A percentile compares a stretch with the other conserved stretches of the same genome.
Evolutionary conservation across 1,140 invertebrate species (phyloP).

Genomic region (Himalopsyche phryganea): DNA sequence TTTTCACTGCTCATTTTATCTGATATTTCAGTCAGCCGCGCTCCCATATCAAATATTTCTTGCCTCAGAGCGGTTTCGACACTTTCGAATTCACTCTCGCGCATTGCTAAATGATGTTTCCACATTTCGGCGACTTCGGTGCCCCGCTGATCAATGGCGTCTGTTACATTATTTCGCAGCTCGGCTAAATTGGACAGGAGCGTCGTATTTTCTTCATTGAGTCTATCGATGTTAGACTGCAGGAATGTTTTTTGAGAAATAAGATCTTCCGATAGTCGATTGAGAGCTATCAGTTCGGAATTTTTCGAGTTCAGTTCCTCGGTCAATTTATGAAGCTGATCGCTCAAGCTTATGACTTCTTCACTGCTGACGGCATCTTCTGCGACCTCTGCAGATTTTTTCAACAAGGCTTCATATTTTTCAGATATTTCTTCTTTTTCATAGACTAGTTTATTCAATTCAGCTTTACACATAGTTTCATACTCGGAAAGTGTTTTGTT

Average conservation of each 20-base stretch:
- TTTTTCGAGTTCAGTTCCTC: slow-evolving; percentile 30
- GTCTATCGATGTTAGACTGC: slow-evolving; percentile 32
- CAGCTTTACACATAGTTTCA: slow-evolving; percentile 18
- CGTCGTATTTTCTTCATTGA: slow-evolving; percentile 47
- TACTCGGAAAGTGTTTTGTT: slow-evolving; percentile 12
- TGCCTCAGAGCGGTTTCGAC: slow-evolving; percentile 49
- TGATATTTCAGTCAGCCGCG: slow-evolving; percentile 42
- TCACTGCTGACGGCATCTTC: slow-evolving; percentile 6
- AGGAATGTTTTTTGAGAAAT: slow-evolving; percentile 10
- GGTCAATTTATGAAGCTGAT: slow-evolving; percentile 12
- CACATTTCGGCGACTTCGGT: slow-evolving; percentile 62
- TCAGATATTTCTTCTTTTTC: slow-evolving; percentile 29
- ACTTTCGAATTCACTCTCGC: slow-evolving; percentile 57
- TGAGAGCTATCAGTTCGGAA: slow-evolving; percentile 35
- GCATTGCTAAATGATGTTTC: slow-evolving; percentile 59
- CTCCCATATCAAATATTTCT: slow-evolving; percentile 38
- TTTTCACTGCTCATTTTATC: slow-evolving; percentile 49
- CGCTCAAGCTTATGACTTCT: slow-evolving; percentile 7
- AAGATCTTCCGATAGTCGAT: slow-evolving; percentile 37
- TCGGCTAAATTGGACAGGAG: slow-evolving; percentile 45
- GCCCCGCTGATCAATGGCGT: slow-evolving; percentile 59
- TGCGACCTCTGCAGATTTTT: slow-evolving; percentile 16
- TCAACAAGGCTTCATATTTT: slow-evolving; percentile 22
- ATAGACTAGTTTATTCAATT: slow-evolving; percentile 25
- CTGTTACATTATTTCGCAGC: slow-evolving; percentile 44